These are phyloP conservation scores for Serilophus lunatus DNA, from an alignment of 2,113 vertebrate genomes.

Conservation along the genomic window DNA sequence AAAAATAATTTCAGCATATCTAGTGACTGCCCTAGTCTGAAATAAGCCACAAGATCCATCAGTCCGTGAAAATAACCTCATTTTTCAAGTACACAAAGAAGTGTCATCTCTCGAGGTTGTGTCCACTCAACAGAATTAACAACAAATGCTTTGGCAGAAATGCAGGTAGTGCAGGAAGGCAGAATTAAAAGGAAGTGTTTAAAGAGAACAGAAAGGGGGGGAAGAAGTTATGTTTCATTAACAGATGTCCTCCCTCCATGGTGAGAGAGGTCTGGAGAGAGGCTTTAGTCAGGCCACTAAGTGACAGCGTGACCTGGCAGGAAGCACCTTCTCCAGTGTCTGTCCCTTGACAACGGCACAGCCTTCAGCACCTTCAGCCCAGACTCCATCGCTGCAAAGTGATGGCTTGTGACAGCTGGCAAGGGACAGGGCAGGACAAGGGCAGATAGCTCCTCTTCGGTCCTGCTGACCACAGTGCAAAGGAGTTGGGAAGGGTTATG, in stretches of 20 bases:
- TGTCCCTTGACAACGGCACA: background rate
- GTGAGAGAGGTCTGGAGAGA: background rate
- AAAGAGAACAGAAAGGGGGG: background rate
- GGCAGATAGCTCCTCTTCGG: background rate
- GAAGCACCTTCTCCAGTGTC: background rate
- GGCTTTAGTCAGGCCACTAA: background rate
- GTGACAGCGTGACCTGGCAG: background rate
- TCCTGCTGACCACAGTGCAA: constrained; percentile 10
- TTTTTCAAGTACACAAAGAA: background rate
- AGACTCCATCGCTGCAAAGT: background rate
- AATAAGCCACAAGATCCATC: background rate
- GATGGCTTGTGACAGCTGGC: constrained; percentile 48
- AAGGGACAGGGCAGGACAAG: constrained; percentile 28
- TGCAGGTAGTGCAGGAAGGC: background rate
- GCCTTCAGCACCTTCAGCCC: background rate
- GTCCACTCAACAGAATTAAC: background rate
- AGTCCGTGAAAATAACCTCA: background rate
- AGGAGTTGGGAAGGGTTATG: background rate
- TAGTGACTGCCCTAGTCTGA: background rate
- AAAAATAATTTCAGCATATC: background rate
- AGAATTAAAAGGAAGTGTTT: background rate
- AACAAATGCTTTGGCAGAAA: background rate
- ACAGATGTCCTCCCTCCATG: too few relatives aligned
- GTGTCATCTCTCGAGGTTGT: background rate
- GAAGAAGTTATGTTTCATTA: background rate